Percentiles rank a stretch among this genome's conserved stretches.
Conservation (phyloP, 2,888 invertebrate genomes). For the Falcaria lacertinaria region DNA sequence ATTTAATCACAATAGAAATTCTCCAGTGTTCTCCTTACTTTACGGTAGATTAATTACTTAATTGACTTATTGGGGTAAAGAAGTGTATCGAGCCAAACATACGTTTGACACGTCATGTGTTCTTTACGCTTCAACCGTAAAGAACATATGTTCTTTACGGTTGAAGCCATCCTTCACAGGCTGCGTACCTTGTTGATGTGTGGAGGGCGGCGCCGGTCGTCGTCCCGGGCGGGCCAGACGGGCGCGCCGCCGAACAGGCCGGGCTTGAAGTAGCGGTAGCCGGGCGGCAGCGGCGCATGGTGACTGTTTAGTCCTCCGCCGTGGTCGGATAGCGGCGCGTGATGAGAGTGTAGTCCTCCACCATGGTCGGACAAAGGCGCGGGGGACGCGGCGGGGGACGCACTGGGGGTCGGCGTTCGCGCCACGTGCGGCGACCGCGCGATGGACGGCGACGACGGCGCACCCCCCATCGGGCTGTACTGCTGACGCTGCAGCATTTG, state of each 20-base stretch:
- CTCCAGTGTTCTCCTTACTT: too few species aligned
- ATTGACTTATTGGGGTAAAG: too few species aligned
- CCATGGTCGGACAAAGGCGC: constrained; percentile 49
- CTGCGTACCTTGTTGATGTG: constrained; percentile 71
- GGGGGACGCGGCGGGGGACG: constrained; percentile 66
- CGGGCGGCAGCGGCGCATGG: constrained; percentile 78
- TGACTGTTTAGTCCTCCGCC: constrained; percentile 69
- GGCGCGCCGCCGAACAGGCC: constrained; percentile 84
- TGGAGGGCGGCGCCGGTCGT: constrained; percentile 50
- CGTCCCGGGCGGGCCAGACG: constrained; percentile 78
- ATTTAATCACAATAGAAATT: too few species aligned
- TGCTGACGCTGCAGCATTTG: constrained; percentile 73
- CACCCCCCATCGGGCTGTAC: constrained; percentile 74
- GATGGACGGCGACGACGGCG: constrained; percentile 79
- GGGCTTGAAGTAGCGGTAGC: constrained; percentile 81
- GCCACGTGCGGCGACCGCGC: constrained; percentile 79
- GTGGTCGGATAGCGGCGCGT: constrained; percentile 53
- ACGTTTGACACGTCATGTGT: too few species aligned
- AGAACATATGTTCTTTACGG: too few species aligned
- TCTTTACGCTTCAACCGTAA: too few species aligned
- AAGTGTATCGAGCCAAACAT: too few species aligned
- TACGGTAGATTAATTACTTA: too few species aligned
- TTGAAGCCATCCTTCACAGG: too few species aligned
- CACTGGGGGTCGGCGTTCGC: constrained; percentile 62
- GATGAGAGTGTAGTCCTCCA: constrained; percentile 69